Conservation (phyloP, 2,797 vertebrate species). For the Garrulus glandarius region DNA sequence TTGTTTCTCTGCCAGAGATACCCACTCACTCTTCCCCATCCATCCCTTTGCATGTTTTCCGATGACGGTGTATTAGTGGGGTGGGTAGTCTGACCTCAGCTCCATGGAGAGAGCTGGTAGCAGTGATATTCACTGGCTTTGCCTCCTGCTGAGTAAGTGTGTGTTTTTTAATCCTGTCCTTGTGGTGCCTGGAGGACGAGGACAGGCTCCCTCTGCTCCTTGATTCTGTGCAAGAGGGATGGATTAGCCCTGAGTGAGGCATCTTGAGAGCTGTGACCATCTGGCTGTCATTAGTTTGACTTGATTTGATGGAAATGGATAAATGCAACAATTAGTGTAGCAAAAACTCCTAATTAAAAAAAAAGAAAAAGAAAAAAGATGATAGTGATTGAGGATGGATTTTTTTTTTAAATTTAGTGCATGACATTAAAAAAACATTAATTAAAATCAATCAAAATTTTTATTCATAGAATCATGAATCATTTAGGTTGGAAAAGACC, state of each 20-base stretch:
- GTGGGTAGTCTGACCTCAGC: background rate
- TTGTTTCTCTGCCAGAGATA: background rate
- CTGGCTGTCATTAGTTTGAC: constrained; percentile 45
- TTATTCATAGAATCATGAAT: background rate
- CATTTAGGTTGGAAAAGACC: background rate
- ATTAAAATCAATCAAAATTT: constrained; percentile 41
- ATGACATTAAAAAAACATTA: background rate
- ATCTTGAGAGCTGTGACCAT: constrained; percentile 44
- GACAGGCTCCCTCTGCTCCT: background rate
- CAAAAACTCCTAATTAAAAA: constrained; percentile 58
- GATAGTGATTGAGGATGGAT: background rate
- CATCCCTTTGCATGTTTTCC: background rate
- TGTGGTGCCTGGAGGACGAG: background rate
- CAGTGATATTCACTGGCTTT: background rate
- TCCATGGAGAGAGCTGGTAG: background rate
- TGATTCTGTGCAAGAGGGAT: background rate
- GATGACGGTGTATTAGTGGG: rapidly evolving
- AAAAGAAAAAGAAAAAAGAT: background rate
- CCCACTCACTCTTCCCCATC: background rate
- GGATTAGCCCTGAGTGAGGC: constrained; percentile 36
- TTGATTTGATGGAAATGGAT: constrained; percentile 54
- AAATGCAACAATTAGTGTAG: constrained; percentile 58
- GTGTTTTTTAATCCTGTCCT: background rate
- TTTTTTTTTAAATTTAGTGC: constrained; percentile 24
- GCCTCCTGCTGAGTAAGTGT: background rate